Conservation (phyloP, 1,140 invertebrate genomes). For the Bombus superbus region DNA sequence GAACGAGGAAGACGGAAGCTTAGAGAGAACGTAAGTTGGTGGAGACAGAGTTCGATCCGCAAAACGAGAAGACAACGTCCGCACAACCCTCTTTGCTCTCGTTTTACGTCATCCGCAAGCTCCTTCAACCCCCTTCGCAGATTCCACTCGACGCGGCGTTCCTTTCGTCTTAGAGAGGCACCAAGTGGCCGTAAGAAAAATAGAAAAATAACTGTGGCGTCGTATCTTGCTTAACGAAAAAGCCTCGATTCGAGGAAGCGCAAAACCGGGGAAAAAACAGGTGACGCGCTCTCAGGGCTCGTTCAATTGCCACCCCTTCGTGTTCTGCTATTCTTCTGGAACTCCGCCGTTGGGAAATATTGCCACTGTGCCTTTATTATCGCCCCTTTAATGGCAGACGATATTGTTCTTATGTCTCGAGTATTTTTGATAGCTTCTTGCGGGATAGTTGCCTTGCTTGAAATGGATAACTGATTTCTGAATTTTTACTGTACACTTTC, state of each 20-base stretch:
- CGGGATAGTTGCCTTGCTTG: not conserved
- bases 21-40: constrained; percentile 71
- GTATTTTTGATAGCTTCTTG: not conserved
- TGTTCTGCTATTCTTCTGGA: constrained; percentile 17
- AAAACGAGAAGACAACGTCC: constrained; percentile 75
- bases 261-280: constrained; percentile 69
- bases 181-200: constrained; percentile 76
- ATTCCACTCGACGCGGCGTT: constrained; percentile 74
- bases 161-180: constrained; percentile 45
- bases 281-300: constrained; percentile 67
- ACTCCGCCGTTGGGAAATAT: constrained; percentile 12
- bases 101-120: constrained; percentile 68
- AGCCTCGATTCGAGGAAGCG: constrained; percentile 50
- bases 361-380: not conserved
- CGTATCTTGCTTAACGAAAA: constrained; percentile 60
- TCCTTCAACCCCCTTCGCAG: constrained; percentile 61
- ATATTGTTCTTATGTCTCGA: not conserved
- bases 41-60: constrained; percentile 76
- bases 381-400: not conserved
- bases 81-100: constrained; percentile 46
- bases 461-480: not conserved
- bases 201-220: constrained; percentile 70
- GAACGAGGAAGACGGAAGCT: constrained; percentile 56
- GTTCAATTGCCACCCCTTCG: constrained; percentile 43
- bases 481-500: not conserved